Evolutionary conservation across 2,113 vertebrate genomes (phyloP).

Genomic region (Rissa tridactyla): DNA sequence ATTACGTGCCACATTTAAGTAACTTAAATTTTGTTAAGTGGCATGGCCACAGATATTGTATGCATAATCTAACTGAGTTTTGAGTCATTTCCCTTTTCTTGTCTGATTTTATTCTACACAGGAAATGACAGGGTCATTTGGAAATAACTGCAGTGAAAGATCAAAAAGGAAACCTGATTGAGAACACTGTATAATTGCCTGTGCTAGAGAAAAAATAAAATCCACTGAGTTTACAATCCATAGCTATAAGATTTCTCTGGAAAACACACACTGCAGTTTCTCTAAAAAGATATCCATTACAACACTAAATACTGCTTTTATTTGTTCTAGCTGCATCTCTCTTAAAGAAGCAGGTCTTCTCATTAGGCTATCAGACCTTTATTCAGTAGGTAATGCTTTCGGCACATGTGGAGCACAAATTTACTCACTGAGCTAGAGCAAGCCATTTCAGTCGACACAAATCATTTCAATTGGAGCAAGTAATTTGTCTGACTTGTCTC

Average conservation of each 20-base stretch:
- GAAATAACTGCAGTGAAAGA: slow-evolving; percentile 49
- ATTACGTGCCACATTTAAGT: slow-evolving; percentile 21
- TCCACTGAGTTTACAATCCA: background rate
- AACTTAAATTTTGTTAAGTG: slow-evolving; percentile 26
- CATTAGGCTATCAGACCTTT: background rate
- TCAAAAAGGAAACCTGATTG: slow-evolving; percentile 60
- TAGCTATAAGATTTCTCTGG: background rate
- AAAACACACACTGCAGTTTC: background rate
- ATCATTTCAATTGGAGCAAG: background rate
- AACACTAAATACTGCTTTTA: background rate
- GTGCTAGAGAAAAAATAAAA: slow-evolving; percentile 14
- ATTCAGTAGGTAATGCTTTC: background rate
- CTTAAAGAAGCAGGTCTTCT: background rate
- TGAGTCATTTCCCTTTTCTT: slow-evolving; percentile 61
- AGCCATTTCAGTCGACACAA: background rate
- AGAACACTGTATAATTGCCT: slow-evolving; percentile 41
- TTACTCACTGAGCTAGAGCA: background rate
- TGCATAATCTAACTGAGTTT: slow-evolving; percentile 38
- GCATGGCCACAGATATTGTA: slow-evolving; percentile 9
- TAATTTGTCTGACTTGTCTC: background rate
- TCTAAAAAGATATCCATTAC: slow-evolving; percentile 11
- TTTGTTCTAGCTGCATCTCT: background rate
- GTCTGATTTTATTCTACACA: slow-evolving; percentile 49
- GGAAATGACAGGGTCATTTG: slow-evolving; percentile 59
- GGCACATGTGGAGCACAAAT: background rate